Percentiles rank a stretch among this genome's conserved stretches.
Conservation (phyloP, 2,888 invertebrate genomes). For the Chironomus tentans region DNA sequence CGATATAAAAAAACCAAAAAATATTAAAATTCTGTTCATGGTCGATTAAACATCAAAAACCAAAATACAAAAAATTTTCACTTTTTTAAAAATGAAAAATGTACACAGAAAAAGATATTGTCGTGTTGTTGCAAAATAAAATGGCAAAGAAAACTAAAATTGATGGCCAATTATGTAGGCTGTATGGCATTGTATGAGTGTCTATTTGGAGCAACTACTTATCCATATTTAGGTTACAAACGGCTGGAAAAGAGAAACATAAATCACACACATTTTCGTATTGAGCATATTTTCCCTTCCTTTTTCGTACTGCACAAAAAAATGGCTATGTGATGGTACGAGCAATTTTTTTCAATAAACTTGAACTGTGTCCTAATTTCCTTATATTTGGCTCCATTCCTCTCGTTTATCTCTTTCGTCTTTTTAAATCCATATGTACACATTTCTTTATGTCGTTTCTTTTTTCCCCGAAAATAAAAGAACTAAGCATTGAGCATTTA, state of each 20-base stretch:
- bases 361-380: background rate
- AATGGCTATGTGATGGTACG: no score
- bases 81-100: background rate
- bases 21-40: background rate
- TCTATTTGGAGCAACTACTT: background rate
- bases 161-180: background rate
- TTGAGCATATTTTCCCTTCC: background rate
- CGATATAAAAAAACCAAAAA: no score
- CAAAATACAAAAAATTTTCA: background rate
- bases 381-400: background rate
- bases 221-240: background rate
- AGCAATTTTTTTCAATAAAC: background rate
- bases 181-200: background rate
- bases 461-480: background rate
- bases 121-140: background rate
- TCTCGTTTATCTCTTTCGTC: no score
- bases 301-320: no score
- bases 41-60: background rate
- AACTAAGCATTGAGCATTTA: background rate
- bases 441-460: background rate
- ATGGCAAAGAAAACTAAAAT: background rate
- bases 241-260: no score
- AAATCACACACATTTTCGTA: background rate
- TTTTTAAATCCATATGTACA: no score
- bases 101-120: background rate